Evolutionary conservation across 2,888 invertebrate genomes (phyloP).

Genomic region (Fragum sueziense): DNA sequence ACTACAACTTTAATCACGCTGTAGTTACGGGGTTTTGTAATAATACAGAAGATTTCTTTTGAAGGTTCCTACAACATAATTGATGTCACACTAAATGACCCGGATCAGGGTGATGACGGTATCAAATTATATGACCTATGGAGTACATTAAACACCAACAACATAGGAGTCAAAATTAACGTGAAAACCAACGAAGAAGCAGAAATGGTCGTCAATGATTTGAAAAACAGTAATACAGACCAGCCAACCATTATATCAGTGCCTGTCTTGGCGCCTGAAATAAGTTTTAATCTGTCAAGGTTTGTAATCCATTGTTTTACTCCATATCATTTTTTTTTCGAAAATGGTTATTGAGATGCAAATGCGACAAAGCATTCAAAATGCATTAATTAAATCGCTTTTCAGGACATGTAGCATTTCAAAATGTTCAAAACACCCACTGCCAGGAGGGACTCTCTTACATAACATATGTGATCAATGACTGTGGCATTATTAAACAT

Average conservation of each 20-base stretch:
- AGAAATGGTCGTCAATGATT: neutral
- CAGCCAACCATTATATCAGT: conserved; percentile 11
- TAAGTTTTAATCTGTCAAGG: neutral
- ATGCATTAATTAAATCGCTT: neutral
- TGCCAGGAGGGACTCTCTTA: neutral
- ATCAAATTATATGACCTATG: neutral
- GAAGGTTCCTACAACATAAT: conserved; percentile 8
- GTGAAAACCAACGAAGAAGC: neutral
- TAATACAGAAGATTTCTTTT: too few relatives aligned
- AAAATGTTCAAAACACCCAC: neutral
- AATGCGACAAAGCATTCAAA: too few relatives aligned
- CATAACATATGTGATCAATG: neutral
- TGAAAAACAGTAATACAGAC: neutral
- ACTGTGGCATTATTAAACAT: neutral
- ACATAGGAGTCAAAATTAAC: conserved; percentile 14
- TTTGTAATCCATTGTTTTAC: neutral
- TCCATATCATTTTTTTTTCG: neutral
- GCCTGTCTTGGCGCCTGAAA: neutral
- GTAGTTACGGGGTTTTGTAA: too few relatives aligned
- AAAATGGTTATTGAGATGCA: neutral
- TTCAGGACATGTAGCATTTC: neutral
- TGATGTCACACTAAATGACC: neutral
- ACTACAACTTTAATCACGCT: neutral
- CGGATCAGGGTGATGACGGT: neutral
- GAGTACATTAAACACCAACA: neutral